A percentile compares a stretch with the other conserved stretches of the same genome.
phyloP scores from a whole-genome alignment of 2,113 vertebrate genomes.

The Cottus gobio region DNA sequence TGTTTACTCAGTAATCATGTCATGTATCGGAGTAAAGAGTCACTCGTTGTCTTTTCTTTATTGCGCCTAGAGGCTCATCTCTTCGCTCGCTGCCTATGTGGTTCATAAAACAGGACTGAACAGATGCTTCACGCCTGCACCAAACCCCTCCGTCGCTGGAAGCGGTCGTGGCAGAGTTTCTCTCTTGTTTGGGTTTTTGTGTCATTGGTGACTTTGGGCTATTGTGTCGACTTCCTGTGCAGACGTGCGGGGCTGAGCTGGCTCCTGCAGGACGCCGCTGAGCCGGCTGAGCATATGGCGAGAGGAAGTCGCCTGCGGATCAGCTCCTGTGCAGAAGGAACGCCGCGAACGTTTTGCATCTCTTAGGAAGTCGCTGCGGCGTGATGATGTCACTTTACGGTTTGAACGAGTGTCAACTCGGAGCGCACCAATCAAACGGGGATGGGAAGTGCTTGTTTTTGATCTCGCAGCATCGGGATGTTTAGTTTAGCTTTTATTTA shows the following conservation, averaged over 20 bases:
- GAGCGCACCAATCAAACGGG: conserved; percentile 12
- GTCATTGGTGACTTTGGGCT: conserved; percentile 71
- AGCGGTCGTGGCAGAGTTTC: conserved; percentile 62
- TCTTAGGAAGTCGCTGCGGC: conserved; percentile 17
- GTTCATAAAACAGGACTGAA: conserved; percentile 36
- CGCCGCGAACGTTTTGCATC: conserved; percentile 48
- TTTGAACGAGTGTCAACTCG: conserved; percentile 22
- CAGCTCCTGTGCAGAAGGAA: conserved; percentile 50
- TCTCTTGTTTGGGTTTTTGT: conserved; percentile 71
- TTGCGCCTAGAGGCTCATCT: background rate
- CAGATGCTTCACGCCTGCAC: too few species aligned
- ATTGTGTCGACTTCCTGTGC: conserved; percentile 65
- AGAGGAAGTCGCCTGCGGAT: conserved; percentile 67
- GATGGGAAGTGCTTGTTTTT: conserved; percentile 1
- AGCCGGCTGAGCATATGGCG: conserved; percentile 74
- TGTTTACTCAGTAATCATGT: background rate
- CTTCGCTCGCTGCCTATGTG: conserved; percentile 26
- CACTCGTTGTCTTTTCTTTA: background rate
- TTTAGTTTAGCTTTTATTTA: conserved; percentile 11
- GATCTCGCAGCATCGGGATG: background rate
- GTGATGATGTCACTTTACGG: conserved; percentile 31
- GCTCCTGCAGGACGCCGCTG: conserved; percentile 65
- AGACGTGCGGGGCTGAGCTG: conserved; percentile 64
- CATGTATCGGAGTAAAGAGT: background rate
- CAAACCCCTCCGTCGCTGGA: conserved; percentile 32